These are phyloP conservation scores for Mercenaria mercenaria DNA, from an alignment of 1,140 invertebrate species.

Conservation along the genomic window DNA sequence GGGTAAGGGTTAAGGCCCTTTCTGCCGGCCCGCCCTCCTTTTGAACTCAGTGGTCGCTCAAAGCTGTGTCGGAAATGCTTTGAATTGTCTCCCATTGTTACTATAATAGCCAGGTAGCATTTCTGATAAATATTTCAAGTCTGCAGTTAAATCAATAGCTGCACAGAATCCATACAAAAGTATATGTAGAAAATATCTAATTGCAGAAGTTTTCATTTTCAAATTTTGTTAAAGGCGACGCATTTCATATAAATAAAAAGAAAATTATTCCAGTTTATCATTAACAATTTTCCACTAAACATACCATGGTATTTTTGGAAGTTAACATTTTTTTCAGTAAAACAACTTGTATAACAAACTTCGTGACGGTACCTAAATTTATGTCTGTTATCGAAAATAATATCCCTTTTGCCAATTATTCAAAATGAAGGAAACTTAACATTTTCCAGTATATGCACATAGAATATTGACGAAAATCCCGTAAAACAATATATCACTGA, in stretches of 20 bases:
- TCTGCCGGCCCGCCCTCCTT: constrained; percentile 23
- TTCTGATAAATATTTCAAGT: constrained; percentile 53
- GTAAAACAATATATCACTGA: not conserved
- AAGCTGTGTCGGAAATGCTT: constrained; percentile 14
- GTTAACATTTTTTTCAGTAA: no score
- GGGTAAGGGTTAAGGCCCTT: constrained; percentile 52
- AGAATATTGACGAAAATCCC: not conserved
- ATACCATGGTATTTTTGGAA: no score
- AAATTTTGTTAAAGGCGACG: not conserved
- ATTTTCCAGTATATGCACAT: not conserved
- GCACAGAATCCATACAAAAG: not conserved
- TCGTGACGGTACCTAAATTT: not conserved
- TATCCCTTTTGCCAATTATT: not conserved
- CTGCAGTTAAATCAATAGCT: constrained; percentile 42
- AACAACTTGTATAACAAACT: not conserved
- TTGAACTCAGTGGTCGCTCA: not conserved
- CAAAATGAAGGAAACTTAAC: not conserved
- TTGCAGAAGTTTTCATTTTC: not conserved
- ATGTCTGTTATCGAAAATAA: not conserved
- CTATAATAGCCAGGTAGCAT: constrained; percentile 61
- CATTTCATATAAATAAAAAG: not conserved
- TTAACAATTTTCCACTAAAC: no score
- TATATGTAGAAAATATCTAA: not conserved
- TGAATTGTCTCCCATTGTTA: constrained; percentile 53
- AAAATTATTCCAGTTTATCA: no score